These are phyloP conservation scores for Gadus chalcogrammus DNA, from an alignment of 2,113 vertebrate species.

Conservation along the genomic window DNA sequence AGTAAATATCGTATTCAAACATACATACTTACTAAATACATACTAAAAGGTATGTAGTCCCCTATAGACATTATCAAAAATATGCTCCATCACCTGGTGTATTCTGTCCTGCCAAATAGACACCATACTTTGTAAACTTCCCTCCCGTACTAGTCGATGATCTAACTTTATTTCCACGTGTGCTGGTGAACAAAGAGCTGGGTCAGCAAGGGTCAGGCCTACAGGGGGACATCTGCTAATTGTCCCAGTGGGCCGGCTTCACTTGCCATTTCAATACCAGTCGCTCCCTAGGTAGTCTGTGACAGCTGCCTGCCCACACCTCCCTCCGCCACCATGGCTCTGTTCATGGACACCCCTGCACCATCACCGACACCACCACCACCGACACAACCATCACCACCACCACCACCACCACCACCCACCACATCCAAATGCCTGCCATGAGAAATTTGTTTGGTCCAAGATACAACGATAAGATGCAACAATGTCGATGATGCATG, in stretches of 20 bases:
- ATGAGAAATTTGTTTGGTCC: background rate
- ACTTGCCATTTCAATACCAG: conserved; percentile 42
- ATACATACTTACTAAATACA: too few species aligned
- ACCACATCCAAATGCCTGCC: background rate
- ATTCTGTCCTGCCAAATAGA: too few species aligned
- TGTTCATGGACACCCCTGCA: conserved; percentile 35
- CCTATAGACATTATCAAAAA: too few species aligned
- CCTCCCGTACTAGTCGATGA: too few species aligned
- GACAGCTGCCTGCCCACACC: conserved; percentile 55
- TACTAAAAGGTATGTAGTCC: too few species aligned
- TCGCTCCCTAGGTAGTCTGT: conserved; percentile 48
- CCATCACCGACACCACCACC: background rate
- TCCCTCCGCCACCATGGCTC: conserved; percentile 30
- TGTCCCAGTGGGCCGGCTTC: conserved; percentile 65
- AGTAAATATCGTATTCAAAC: too few species aligned
- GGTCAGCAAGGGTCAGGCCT: conserved; percentile 67
- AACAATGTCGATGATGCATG: too few species aligned
- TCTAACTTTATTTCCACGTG: conserved; percentile 4
- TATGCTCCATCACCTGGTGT: too few species aligned
- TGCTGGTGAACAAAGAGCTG: conserved; percentile 50
- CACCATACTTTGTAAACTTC: too few species aligned
- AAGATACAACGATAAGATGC: background rate
- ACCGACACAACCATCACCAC: background rate
- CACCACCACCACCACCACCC: background rate
- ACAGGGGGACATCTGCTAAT: conserved; percentile 74